Percentiles rank a stretch among this genome's conserved stretches.
These are phyloP conservation scores for Amphiprion clarkii DNA, from an alignment of 2,797 vertebrate species.

Conservation along the genomic window DNA sequence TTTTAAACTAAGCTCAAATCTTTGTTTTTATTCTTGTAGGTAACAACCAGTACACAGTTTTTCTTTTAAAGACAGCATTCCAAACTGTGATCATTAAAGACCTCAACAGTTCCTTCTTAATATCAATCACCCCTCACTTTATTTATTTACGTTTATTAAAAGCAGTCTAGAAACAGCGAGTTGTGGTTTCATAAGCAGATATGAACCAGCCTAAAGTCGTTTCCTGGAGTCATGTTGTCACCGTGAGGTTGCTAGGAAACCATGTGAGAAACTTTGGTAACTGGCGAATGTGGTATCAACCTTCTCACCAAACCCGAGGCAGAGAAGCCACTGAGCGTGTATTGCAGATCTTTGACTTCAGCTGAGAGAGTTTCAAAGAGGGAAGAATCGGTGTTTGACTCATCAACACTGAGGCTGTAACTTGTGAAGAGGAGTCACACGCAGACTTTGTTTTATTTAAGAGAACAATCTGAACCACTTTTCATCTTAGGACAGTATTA, in stretches of 20 bases:
- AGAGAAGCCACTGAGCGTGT: background rate
- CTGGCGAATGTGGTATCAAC: background rate
- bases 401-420: background rate
- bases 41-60: background rate
- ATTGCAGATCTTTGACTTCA: background rate
- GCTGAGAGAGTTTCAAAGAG: background rate
- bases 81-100: too few relatives aligned
- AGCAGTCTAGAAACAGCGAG: background rate
- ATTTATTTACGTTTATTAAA: background rate
- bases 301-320: background rate
- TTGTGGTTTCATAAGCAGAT: background rate
- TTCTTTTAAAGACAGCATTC: background rate
- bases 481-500: background rate
- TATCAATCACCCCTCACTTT: background rate
- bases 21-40: too few relatives aligned
- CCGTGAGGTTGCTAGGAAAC: conserved; percentile 10
- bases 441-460: background rate
- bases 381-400: background rate
- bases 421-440: background rate
- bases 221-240: background rate
- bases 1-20: too few relatives aligned
- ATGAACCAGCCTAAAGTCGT: background rate
- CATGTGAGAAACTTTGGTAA: background rate
- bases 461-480: background rate
- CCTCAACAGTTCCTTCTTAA: background rate